A percentile compares a stretch with the other conserved stretches of the same genome.
phyloP scores from a whole-genome alignment of 2,797 vertebrate genomes.

The Buphagus erythrorhynchus region DNA sequence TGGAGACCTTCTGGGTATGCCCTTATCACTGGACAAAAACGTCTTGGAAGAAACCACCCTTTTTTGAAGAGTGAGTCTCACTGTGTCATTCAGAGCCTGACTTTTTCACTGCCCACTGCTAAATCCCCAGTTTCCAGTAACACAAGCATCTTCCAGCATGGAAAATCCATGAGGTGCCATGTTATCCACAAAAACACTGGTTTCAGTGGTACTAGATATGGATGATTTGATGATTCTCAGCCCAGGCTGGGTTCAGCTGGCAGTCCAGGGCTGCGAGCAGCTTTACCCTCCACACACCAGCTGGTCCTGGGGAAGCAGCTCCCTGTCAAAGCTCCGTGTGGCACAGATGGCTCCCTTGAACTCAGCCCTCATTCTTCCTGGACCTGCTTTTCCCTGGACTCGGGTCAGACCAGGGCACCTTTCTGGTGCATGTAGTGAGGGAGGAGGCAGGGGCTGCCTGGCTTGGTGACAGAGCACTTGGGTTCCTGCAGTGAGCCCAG shows the following conservation, averaged over 20 bases:
- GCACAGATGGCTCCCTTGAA: background rate
- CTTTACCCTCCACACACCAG: background rate
- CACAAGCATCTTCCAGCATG: background rate
- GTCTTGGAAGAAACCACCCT: background rate
- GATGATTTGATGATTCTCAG: background rate
- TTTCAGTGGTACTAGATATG: fast-evolving
- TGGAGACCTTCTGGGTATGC: background rate
- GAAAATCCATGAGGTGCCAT: background rate
- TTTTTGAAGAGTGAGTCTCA: background rate
- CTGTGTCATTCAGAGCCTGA: background rate
- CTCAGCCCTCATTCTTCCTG: background rate
- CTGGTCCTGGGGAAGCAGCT: background rate
- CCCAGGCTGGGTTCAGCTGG: background rate
- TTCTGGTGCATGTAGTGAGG: fast-evolving
- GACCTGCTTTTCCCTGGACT: background rate
- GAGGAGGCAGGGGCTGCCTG: background rate
- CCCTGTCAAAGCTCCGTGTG: background rate
- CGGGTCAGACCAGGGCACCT: background rate
- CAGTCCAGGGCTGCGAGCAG: background rate
- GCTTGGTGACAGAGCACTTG: background rate
- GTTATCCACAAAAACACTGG: background rate
- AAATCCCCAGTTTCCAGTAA: background rate
- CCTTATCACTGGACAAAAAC: background rate
- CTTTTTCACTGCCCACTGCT: background rate
- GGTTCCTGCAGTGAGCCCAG: background rate